phyloP scores from a whole-genome alignment of 1,140 invertebrate genomes.

The Caenorhabditis tropicalis region DNA sequence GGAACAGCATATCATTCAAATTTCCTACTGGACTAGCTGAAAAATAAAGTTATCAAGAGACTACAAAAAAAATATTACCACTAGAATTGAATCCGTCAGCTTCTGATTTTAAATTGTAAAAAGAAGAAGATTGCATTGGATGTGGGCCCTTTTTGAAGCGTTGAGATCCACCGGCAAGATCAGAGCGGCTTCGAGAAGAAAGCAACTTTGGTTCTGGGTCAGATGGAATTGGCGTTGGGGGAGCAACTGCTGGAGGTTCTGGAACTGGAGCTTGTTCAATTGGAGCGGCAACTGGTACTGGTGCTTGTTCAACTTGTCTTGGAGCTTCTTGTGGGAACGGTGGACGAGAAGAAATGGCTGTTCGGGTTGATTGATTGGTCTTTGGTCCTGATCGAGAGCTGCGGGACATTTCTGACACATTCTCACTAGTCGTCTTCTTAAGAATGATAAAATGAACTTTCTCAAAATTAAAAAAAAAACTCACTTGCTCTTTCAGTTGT shows the following conservation, averaged over 20 bases:
- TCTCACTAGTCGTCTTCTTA: not conserved
- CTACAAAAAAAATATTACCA: not conserved
- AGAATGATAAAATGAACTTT: not conserved
- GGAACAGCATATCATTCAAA: slow-evolving; percentile 42
- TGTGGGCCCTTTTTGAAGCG: not conserved
- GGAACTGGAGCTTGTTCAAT: not conserved
- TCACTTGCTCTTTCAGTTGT: not conserved
- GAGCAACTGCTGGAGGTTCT: not conserved
- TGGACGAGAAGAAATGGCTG: slow-evolving; percentile 2
- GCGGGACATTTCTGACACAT: not conserved
- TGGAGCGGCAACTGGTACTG: not conserved
- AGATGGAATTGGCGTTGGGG: not conserved
- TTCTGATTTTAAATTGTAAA: slow-evolving; percentile 14
- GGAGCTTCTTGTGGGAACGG: not conserved
- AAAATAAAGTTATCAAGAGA: not conserved
- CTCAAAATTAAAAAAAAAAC: not conserved
- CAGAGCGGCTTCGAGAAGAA: not conserved
- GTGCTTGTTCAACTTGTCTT: not conserved
- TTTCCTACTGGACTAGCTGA: slow-evolving; percentile 13
- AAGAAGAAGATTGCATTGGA: not conserved
- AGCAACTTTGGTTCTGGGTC: not conserved
- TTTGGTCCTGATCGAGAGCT: not conserved
- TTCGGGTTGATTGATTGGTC: not conserved
- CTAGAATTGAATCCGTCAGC: not conserved
- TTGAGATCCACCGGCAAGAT: slow-evolving; percentile 7